Conservation (phyloP, 2,888 invertebrate species). For the Ramazzottius varieornatus region DNA sequence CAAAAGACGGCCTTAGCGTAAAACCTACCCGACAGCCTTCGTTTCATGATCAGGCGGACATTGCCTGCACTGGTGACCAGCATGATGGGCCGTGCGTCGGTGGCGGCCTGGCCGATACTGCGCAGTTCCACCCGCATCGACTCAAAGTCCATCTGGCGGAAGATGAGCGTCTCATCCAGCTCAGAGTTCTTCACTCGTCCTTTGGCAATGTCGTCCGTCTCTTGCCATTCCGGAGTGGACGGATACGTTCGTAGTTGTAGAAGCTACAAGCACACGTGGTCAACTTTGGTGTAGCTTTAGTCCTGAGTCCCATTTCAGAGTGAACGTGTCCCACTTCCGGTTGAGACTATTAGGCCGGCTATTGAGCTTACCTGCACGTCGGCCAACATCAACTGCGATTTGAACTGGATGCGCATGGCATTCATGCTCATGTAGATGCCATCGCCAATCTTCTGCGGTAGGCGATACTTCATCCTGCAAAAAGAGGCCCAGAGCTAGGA, state of each 20-base stretch:
- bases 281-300: too few species aligned
- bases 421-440: neutral
- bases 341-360: too few species aligned
- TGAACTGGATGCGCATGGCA: neutral
- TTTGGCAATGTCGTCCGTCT: constrained; percentile 2
- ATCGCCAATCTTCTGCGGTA: neutral
- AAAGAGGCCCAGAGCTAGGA: too few species aligned
- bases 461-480: constrained; percentile 2
- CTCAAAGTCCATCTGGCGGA: neutral
- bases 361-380: neutral
- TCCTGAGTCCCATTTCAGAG: too few species aligned
- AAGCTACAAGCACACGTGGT: too few species aligned
- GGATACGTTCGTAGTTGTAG: neutral
- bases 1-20: too few species aligned
- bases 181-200: neutral
- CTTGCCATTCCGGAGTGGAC: neutral
- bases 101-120: neutral
- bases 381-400: neutral
- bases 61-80: neutral
- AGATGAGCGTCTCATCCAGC: constrained; percentile 2
- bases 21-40: neutral
- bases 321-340: too few species aligned
- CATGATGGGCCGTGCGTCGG: neutral
- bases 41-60: neutral
- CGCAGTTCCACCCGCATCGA: neutral